These are phyloP conservation scores for Onychomys torridus DNA, from an alignment of 2,797 vertebrate genomes.

Conservation along the genomic window DNA sequence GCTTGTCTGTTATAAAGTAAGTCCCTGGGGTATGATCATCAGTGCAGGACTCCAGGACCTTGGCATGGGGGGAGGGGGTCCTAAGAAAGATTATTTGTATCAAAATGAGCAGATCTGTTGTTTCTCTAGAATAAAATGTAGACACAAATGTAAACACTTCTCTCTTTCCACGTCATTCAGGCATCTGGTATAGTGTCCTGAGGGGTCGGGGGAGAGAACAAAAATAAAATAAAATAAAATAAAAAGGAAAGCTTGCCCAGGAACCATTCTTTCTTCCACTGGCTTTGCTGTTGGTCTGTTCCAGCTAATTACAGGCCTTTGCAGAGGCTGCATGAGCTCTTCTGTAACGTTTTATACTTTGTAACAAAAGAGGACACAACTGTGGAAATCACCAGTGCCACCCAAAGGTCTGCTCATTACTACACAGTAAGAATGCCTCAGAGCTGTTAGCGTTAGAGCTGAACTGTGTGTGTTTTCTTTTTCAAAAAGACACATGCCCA, in stretches of 20 bases:
- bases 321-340: neutral
- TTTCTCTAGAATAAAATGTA: neutral
- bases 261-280: accelerated
- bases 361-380: neutral
- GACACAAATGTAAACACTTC: accelerated
- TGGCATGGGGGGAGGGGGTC: too few relatives aligned
- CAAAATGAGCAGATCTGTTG: neutral
- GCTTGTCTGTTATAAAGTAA: neutral
- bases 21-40: too few relatives aligned
- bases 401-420: neutral
- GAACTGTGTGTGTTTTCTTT: neutral
- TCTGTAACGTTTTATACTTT: neutral
- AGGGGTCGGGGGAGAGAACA: accelerated
- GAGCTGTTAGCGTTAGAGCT: neutral
- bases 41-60: accelerated
- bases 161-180: neutral
- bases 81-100: neutral
- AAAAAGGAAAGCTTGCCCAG: too few relatives aligned
- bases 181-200: accelerated
- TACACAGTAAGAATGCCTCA: neutral
- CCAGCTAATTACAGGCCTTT: neutral
- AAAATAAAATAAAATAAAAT: neutral
- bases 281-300: neutral
- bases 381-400: neutral
- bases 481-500: neutral